Evolutionary conservation across 2,113 vertebrate genomes (phyloP), one percentile per base, ranked within the genome.

Genomic region (Puffinus mauretanicus): DNA sequence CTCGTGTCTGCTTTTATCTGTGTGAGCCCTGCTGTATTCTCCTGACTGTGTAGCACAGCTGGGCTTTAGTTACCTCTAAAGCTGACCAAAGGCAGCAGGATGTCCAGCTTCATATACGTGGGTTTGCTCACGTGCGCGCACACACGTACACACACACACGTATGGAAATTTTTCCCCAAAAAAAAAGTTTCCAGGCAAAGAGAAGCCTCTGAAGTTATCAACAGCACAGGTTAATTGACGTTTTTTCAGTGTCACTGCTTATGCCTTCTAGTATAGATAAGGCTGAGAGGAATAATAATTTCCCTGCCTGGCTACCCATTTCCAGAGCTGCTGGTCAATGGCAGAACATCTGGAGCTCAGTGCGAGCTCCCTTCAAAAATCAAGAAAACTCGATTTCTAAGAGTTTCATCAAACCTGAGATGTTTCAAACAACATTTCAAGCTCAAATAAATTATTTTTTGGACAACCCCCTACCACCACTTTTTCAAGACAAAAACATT

Each of bases 1-100:
- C 80, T 95, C 4, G 7, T 52, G 67, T 61, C 92, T 95, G 86
- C 96, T 97, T 97, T 96, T 88, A 91, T 96, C 89, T 97, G 80
- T 69, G 76, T 64, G 83, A 80, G 88, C 76, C 82, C 88, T 94
- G 94, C 86, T 95, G 75, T 69, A 96, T 52, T 81, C 86, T 92
- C 83, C 86, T 65, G 78, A 4, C 93, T 76, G 60, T 26, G 67
- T 6, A 95, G 88, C 89, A 66, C 91, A 91, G 92, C 80, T 62
- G 88, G 67, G 92, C 86, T 92, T 88, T 64, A 88, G 70, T 67
- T 93, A 93, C 64, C 88, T 81, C 94, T 49, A 61, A 88, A 44
- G 52, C 77, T 89, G 90, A 82, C 93, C 94, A 90, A 93, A 97
- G 65, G 64, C 92, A 94, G 83, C 52, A 82, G 84, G 78, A 94